Base-by-base conservation (phyloP, 2,888 invertebrate genomes). In the Cheilosia scutellata region DNA sequence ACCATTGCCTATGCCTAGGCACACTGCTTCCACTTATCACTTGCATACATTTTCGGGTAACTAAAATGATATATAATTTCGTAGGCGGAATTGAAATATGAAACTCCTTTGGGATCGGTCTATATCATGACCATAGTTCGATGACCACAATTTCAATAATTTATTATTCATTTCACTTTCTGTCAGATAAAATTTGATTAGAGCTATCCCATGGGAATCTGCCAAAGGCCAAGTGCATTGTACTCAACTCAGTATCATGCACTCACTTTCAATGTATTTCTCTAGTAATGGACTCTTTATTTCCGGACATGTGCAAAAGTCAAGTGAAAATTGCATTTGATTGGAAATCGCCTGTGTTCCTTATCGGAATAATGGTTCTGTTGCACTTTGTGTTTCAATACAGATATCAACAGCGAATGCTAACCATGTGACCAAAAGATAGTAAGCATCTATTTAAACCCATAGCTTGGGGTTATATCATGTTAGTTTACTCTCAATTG, bases 311-410 rank as follows among this genome's bases (percentile, higher is more conserved):
- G 44, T 44, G 16, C 5, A 51, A 27, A 27, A 42, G 5, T 42
- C 20, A 11, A 51, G 25, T 51, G 20, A 57, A 16, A 57, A 42
- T 5, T 63, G 37, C 20, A 40, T 2, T 55, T 37, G 11, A 25
- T 20, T 47, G 49, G 25, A 40, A 9, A 49, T 5, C 16, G 53
- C 7, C 11, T 47, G 20, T 31, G 25, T 20, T 49, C 57, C 16
- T 76, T 76, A 82, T 82, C 76, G 6, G 11, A 42, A 7, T 33
- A 44, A 82, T 76, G 75, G 37, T 31, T 63, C 58, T 40, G 31
- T 71, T 76, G 76, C 66, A 82, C 76, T 82, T 75, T 82, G 49
- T 49, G 53, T 82, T 82, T 82, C 68, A 11, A 68, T 66, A 31
- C 20, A 20, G 57, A 58, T 40, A 42, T 42, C 16, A 37, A 6